Evolutionary conservation across 2,797 vertebrate genomes (phyloP), one percentile per base, ranked within the genome.

Genomic region (Myotis myotis): DNA sequence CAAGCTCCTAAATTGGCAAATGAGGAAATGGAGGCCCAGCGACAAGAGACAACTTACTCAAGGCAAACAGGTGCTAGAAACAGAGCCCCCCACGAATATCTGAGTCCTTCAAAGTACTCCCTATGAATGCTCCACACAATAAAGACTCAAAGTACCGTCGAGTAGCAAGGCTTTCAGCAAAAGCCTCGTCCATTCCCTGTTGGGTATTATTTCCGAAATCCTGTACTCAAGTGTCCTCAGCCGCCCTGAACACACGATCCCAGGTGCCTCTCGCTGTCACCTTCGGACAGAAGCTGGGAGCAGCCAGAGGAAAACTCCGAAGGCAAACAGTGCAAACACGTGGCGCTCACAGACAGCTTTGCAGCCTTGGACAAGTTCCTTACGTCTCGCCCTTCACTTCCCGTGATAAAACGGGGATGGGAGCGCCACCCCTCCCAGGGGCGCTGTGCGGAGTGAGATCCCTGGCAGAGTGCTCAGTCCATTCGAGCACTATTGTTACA

Each of bases 221-320:
- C 66, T 30, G 0, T 19, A 8, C 79, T 87, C 10, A 20, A 82
- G 68, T 60, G 57, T 64, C 72, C 92, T 64, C 78, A 38, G 60
- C 62, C 55, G 62, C 53, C 60, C 13, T 28, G 51, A 68, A 70
- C 53, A 74, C 30, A 16, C 0, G 10, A 7, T 30, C 81, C 30
- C 76, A 71, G 79, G n/a, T 0, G 10, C 33, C 49, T 38, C n/a
- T 57, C 41, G 2, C 51, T 22, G n/a, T 30, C 55, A 28, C 62
- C 28, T 60, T 60, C 38, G 78, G 79, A 74, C 47, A 81, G 78
- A 55, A 95, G 64, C 80, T 51, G 12, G 57, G 44, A 89, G 28
- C 20, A 53, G 51, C 53, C n/a, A 38, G 36, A 89, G 75, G 74
- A 89, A 85, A 89, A 28, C 9, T 72, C 60, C 25, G 41, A 74